Evolutionary conservation across 2,113 vertebrate species (phyloP), one percentile per base, ranked within the genome.

Genomic region (Acanthisitta chloris): DNA sequence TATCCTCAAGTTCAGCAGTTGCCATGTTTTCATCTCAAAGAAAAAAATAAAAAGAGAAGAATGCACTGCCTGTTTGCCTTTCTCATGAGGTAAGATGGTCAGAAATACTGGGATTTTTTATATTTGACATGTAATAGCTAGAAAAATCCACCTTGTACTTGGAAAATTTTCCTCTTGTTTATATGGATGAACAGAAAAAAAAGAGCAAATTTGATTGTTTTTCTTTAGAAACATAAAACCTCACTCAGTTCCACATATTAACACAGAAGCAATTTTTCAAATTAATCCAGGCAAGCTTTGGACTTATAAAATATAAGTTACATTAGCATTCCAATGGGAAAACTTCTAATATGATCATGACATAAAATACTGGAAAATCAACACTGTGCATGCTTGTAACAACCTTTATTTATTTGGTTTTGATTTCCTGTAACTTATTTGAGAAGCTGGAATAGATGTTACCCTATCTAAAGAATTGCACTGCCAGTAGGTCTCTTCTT

Each of bases 1-100:
- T 77, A 88, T 92, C 62, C 87, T 90, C 25, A 70, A 91, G 59
- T 80, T 94, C 76, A 95, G 71, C 49, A 84, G 83, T 85, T 92
- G 65, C 89, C 71, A 74, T 83, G 71, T 78, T 95, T 92, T 92
- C 72, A 43, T 90, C 90, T 81, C 46, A 52, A 59, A 84, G 61
- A 17, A 76, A 86, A 82, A 64, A 84, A 81, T 26, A 67, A 80
- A 86, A 66, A 78, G 16, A 70, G 67, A 88, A 86, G 28, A 91
- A 92, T 55, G 34, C 25, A 55, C 26, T 54, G 86, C 69, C 52
- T 90, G 51, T 82, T 90, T 81, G 46, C 46, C 25, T 62, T 83
- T 91, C 59, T 83, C 34, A 43, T 46, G 85, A 82, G 29, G 62
- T 43, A 88, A 90, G 62, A 70, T 43, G 12, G 48, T 18, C 58